Conservation (phyloP, 2,888 invertebrate genomes). For the Chrysolina americana region DNA sequence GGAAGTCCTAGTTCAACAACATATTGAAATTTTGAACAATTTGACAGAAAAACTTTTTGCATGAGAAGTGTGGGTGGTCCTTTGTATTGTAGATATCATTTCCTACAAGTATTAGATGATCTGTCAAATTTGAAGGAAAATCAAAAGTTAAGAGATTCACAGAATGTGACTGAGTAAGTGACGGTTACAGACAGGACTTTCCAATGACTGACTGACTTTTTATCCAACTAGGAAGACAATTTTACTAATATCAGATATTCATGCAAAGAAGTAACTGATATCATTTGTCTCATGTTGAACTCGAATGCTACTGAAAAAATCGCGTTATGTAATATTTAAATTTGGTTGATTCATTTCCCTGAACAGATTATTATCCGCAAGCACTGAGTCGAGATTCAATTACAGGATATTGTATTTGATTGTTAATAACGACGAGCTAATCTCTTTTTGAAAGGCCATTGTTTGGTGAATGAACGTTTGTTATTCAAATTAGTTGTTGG, state of each 20-base stretch:
- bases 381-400: conserved; percentile 23
- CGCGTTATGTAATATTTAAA: conserved; percentile 15
- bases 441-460: conserved; percentile 6
- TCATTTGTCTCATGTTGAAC: background rate
- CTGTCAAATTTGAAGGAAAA: too few relatives aligned
- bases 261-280: background rate
- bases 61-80: too few relatives aligned
- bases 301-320: background rate
- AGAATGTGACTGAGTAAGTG: background rate
- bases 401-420: conserved; percentile 29
- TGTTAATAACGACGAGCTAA: conserved; percentile 1
- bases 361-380: conserved; percentile 4
- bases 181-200: background rate
- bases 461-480: conserved; percentile 7
- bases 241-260: background rate
- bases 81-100: too few relatives aligned
- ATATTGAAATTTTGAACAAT: too few relatives aligned
- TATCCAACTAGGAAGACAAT: background rate
- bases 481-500: conserved; percentile 7
- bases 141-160: too few relatives aligned
- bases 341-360: conserved; percentile 21
- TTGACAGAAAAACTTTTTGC: too few relatives aligned
- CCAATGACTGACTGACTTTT: background rate
- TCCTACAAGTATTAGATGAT: too few relatives aligned
- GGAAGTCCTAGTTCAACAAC: too few relatives aligned